Conservation (phyloP, 2,113 vertebrate genomes). For the Mastomys coucha region DNA sequence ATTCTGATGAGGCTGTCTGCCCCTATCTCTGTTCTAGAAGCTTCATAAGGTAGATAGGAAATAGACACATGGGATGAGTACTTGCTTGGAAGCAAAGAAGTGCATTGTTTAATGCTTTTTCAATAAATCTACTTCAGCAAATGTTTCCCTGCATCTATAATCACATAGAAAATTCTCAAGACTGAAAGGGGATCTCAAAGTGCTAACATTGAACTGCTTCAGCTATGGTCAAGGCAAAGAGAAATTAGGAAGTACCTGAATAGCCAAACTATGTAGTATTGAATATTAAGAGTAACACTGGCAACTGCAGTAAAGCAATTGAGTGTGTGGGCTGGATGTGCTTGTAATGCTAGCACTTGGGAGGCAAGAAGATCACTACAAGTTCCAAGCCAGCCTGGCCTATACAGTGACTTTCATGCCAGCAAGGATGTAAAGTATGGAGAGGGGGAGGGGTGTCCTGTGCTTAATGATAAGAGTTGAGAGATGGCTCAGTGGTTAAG, state of each 20-base stretch:
- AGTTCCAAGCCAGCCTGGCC: neutral
- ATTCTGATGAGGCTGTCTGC: neutral
- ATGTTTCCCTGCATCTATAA: neutral
- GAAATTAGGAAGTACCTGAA: neutral
- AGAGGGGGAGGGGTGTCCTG: neutral
- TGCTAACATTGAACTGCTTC: neutral
- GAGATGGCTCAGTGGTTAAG: too few relatives aligned
- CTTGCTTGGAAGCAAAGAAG: neutral
- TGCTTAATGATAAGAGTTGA: slow-evolving; percentile 10
- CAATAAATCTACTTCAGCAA: neutral
- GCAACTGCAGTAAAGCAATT: too few relatives aligned
- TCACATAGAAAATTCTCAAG: neutral
- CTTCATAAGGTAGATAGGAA: neutral
- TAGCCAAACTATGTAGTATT: neutral
- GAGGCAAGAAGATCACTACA: neutral
- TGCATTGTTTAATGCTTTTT: neutral
- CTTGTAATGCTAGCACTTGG: neutral
- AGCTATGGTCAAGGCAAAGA: neutral
- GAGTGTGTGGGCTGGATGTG: neutral
- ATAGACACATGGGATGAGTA: neutral
- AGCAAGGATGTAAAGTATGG: neutral
- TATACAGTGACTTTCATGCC: neutral
- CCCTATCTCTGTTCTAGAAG: neutral
- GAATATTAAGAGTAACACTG: neutral
- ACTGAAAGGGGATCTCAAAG: neutral